These are phyloP conservation scores for Microhierax caerulescens DNA, from an alignment of 2,797 vertebrate genomes.

Conservation along the genomic window DNA sequence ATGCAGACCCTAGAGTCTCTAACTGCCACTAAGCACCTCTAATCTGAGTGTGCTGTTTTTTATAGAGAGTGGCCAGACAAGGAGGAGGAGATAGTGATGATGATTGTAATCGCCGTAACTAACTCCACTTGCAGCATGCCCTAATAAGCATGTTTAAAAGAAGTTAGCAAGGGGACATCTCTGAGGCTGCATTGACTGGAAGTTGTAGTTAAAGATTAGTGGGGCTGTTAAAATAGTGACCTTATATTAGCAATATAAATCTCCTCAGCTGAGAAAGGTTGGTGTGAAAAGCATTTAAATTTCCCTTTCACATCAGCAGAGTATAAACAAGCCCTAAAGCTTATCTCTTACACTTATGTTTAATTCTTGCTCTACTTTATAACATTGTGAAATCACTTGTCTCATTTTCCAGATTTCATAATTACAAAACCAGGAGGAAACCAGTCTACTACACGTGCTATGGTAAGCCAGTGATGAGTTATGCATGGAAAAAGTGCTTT, in stretches of 20 bases:
- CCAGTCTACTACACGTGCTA: neutral
- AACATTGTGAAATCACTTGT: neutral
- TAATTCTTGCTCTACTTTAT: neutral
- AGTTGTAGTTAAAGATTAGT: neutral
- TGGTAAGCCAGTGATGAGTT: neutral
- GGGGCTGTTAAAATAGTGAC: neutral
- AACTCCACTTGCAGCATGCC: neutral
- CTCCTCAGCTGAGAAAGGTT: neutral
- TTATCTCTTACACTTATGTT: accelerated
- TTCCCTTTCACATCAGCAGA: neutral
- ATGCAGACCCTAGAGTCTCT: neutral
- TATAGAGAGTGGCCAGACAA: neutral
- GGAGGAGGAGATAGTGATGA: neutral
- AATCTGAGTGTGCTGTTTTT: neutral
- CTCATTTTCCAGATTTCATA: neutral
- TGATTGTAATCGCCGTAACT: neutral
- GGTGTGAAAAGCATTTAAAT: neutral
- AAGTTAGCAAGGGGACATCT: neutral
- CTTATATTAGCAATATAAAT: neutral
- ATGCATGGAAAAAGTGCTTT: neutral
- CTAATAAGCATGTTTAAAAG: neutral
- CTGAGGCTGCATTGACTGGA: neutral
- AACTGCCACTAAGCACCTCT: neutral
- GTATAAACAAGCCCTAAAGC: neutral
- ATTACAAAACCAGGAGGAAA: neutral